Evolutionary conservation across 2,113 vertebrate species (phyloP).

Genomic region (Clarias macrocephalus): DNA sequence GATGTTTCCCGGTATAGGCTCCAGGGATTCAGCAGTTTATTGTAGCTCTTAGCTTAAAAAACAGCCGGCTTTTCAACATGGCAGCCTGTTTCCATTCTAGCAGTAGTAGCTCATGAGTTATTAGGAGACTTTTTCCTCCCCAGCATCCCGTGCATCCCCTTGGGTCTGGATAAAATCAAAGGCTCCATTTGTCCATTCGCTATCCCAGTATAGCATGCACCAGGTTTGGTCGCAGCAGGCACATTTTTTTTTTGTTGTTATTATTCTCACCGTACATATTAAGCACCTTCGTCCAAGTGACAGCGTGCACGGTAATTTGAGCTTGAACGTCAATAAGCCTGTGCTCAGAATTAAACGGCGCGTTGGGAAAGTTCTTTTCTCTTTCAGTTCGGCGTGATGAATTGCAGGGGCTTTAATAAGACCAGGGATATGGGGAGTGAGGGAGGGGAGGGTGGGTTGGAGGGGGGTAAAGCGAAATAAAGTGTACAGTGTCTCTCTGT

Average conservation of each 20-base stretch:
- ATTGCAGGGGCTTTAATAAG: slow-evolving; percentile 73
- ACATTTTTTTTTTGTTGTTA: not conserved
- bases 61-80: not conserved
- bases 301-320: not conserved
- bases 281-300: not conserved
- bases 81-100: not conserved
- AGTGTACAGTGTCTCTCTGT: not conserved
- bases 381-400: slow-evolving; percentile 63
- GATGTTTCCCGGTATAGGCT: too few relatives aligned
- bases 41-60: not conserved
- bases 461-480: not conserved
- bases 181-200: not conserved
- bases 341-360: slow-evolving; percentile 15
- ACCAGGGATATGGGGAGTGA: slow-evolving; percentile 59
- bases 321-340: slow-evolving; percentile 10
- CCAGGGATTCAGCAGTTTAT: not conserved
- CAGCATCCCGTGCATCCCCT: not conserved
- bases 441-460: slow-evolving; percentile 52
- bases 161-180: not conserved
- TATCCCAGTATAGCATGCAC: slow-evolving; percentile 30
- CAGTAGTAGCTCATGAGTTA: not conserved
- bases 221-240: slow-evolving; percentile 23
- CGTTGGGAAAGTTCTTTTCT: slow-evolving; percentile 53
- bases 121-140: not conserved
- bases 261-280: not conserved